Conservation (phyloP, 2,113 vertebrate genomes). For the Neoarius graeffei region DNA sequence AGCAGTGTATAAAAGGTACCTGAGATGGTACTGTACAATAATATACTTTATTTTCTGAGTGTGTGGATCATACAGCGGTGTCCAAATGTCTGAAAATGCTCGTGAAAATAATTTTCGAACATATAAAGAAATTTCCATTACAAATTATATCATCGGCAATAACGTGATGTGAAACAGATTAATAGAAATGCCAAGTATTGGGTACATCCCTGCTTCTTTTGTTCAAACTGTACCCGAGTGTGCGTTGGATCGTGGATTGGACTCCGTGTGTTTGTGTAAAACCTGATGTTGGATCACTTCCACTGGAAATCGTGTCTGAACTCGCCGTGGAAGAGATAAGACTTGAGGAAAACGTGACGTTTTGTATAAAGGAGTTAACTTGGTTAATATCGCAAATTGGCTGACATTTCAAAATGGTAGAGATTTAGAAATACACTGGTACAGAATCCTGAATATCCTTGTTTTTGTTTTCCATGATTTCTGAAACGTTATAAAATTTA, state of each 20-base stretch:
- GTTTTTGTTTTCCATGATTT: background rate
- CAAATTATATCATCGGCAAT: background rate
- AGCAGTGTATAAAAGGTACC: too few relatives aligned
- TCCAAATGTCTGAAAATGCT: background rate
- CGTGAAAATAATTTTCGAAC: background rate
- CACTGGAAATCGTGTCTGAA: background rate
- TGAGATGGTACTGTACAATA: too few relatives aligned
- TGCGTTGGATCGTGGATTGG: background rate
- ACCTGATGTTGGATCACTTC: background rate
- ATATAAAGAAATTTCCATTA: background rate
- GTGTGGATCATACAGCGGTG: background rate
- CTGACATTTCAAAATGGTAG: too few relatives aligned
- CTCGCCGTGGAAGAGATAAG: background rate
- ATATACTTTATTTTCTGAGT: too few relatives aligned
- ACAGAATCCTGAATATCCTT: background rate
- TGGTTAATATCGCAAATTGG: background rate
- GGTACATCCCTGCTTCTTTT: too few relatives aligned
- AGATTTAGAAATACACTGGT: too few relatives aligned
- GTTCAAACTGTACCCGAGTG: too few relatives aligned
- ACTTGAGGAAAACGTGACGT: background rate
- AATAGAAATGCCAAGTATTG: too few relatives aligned
- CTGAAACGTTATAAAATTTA: background rate
- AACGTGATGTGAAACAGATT: too few relatives aligned
- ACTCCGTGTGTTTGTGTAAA: background rate
- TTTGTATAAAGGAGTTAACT: background rate